Evolutionary conservation across 1,140 invertebrate genomes (phyloP).

Genomic region (Drosophila bocqueti): DNA sequence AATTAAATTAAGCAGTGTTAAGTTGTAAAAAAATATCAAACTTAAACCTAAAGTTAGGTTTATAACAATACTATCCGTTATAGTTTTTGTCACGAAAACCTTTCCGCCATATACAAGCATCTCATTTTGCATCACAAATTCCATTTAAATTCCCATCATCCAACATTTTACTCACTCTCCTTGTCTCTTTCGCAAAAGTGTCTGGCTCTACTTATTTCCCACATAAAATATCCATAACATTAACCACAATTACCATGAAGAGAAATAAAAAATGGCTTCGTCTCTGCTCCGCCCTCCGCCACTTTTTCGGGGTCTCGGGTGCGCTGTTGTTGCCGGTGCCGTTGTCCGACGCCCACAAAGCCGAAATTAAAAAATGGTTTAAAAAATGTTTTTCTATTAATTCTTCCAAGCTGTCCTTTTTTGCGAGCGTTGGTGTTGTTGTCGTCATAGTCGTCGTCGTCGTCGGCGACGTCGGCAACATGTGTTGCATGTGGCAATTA

Average conservation of each 20-base stretch:
- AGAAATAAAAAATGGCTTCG: conserved; percentile 41
- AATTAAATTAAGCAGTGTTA: background rate
- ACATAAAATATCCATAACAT: conserved; percentile 80
- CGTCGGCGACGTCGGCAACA: conserved; percentile 41
- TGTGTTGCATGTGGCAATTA: conserved; percentile 68
- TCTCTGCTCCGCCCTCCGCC: conserved; percentile 30
- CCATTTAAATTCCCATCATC: conserved; percentile 34
- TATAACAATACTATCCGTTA: too few relatives aligned
- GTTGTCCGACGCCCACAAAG: conserved; percentile 59
- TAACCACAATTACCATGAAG: conserved; percentile 76
- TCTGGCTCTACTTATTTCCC: conserved; percentile 43
- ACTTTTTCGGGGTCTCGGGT: conserved; percentile 16
- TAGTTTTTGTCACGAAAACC: background rate
- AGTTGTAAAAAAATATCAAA: too few relatives aligned
- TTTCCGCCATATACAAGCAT: background rate
- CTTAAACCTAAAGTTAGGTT: too few relatives aligned
- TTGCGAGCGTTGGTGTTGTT: conserved; percentile 27
- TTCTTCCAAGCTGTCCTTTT: conserved; percentile 64
- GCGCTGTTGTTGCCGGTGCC: conserved; percentile 18
- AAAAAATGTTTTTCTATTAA: conserved; percentile 74
- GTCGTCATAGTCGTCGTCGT: conserved; percentile 31
- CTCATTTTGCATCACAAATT: conserved; percentile 13
- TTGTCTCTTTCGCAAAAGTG: background rate
- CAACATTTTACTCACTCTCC: conserved; percentile 21
- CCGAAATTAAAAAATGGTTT: conserved; percentile 73